Percentiles rank a stretch among this genome's conserved stretches.
Evolutionary conservation across 1,140 invertebrate genomes (phyloP).

Genomic region (Drosophila nigromelanica): DNA sequence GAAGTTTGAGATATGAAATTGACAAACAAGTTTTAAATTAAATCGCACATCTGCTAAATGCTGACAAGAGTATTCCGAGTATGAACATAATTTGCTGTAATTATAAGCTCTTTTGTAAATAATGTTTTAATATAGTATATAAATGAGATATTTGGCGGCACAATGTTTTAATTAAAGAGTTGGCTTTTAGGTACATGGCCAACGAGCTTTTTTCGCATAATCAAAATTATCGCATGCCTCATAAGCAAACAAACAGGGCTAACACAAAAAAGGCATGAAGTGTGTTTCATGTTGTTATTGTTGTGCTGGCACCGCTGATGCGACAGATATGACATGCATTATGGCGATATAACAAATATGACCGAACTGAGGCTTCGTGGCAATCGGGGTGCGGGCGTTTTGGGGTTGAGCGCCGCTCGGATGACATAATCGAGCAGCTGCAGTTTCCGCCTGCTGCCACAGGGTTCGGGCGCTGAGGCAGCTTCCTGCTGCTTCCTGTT

Average conservation of each 20-base stretch:
- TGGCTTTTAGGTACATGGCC: slow-evolving; percentile 3
- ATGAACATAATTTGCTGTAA: too few species aligned
- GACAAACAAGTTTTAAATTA: too few species aligned
- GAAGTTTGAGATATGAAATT: too few species aligned
- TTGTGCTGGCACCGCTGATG: slow-evolving; percentile 37
- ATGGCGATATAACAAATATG: slow-evolving; percentile 64
- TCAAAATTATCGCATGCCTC: slow-evolving; percentile 30
- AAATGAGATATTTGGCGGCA: slow-evolving; percentile 1
- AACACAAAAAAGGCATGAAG: too few species aligned
- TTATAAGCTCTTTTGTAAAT: neutral
- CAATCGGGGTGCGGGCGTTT: neutral
- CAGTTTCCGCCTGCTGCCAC: slow-evolving; percentile 56
- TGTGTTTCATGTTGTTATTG: slow-evolving; percentile 1
- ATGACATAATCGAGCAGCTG: slow-evolving; percentile 75
- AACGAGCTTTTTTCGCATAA: slow-evolving; percentile 2
- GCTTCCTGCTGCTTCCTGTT: slow-evolving; percentile 43
- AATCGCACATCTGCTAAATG: too few species aligned
- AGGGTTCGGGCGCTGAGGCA: slow-evolving; percentile 19
- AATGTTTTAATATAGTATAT: neutral
- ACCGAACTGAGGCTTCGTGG: neutral
- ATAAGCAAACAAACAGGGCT: slow-evolving; percentile 12
- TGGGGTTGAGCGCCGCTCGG: slow-evolving; percentile 32
- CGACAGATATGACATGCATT: slow-evolving; percentile 76
- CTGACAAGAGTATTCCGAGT: too few species aligned
- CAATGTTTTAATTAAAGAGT: slow-evolving; percentile 15